Base-by-base conservation (phyloP, 2,797 vertebrate species). In the Varecia variegata region DNA sequence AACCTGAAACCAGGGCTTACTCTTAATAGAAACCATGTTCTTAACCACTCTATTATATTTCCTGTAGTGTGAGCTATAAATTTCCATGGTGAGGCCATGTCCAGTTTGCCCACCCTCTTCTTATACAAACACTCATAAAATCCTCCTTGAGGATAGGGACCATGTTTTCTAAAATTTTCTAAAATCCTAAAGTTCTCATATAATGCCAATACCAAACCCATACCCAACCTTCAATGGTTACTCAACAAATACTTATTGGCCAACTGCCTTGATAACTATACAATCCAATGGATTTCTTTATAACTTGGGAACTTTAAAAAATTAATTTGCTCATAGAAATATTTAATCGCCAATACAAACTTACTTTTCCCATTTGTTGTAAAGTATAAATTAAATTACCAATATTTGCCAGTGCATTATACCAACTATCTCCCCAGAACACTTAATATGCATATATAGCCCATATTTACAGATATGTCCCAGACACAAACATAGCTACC, bases 381-480 rank as follows among this genome's bases (percentile, higher is more conserved):
- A n/a, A 86, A 60, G 38, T 86, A 83, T 68, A 90, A 92, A 89
- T 85, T 83, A 91, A 80, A 74, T 93, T 80, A 45, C n/a, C 32
- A 50, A 25, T 91, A 90, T 70, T 92, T 77, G 12, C 84, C 50
- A 38, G 54, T 27, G 20, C 45, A n/a, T 91, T 90, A 93, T 65
- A 68, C 40, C 32, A 77, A 35, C 13, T 70, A 30, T 79, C 54
- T 62, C 87, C 35, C 73, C 14, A 94, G 25, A 88, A 94, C 12
- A 58, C 5, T 40, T 79, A 76, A 35, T 38, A 62, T 45, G 40
- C 68, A 50, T 58, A 68, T 32, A 60, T 17, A 76, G 70, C 25
- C 40, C 68, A 90, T 15, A 56, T 25, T 21, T 67, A 45, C 23
- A 73, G 12, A 43, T 68, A 47, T 7, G 84, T n/a, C 27, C 18